phyloP scores from a whole-genome alignment of 2,113 vertebrate species.

The Butorides virescens region DNA sequence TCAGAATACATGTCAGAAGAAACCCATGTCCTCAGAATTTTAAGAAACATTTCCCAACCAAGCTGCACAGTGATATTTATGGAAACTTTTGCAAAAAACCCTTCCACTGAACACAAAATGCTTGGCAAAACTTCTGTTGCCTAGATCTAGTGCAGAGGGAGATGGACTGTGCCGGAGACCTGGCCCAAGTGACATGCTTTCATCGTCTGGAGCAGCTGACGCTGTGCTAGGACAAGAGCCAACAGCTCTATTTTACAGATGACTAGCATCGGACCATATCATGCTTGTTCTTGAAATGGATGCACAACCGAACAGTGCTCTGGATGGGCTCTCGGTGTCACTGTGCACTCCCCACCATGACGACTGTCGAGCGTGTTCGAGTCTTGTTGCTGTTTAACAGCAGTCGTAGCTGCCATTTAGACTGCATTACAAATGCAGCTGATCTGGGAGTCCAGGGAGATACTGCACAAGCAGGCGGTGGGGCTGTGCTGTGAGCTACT shows the following conservation, averaged over 20 bases:
- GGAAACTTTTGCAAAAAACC: not conserved
- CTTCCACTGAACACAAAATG: not conserved
- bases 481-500: not conserved
- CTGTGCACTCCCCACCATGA: accelerated
- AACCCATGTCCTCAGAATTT: not conserved
- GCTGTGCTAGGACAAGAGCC: not conserved
- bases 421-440: not conserved
- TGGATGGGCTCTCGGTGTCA: not conserved
- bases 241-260: not conserved
- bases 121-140: not conserved
- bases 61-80: not conserved
- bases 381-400: not conserved
- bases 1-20: not conserved
- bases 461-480: accelerated
- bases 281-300: not conserved
- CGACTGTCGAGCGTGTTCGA: accelerated
- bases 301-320: not conserved
- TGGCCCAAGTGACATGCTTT: not conserved
- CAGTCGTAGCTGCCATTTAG: not conserved
- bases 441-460: not conserved
- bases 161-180: not conserved
- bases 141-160: not conserved
- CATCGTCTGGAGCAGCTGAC: not conserved
- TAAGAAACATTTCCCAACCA: not conserved
- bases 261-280: not conserved